Base-by-base conservation (phyloP, 2,888 invertebrate species). In the Melanargia galathea region DNA sequence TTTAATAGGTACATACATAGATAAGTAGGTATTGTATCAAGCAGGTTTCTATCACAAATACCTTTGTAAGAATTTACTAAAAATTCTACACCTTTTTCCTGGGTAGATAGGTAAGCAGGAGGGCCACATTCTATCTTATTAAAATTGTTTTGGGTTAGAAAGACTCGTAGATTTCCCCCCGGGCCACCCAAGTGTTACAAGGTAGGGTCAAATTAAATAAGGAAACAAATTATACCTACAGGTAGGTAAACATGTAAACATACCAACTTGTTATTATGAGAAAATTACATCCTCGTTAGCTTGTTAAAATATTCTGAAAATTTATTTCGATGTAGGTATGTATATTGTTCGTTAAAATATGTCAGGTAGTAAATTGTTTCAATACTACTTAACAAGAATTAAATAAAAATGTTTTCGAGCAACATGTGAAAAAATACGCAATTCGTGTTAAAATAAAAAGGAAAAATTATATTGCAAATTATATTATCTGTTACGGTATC, bases 141-240 rank as follows among this genome's bases (percentile, higher is more conserved):
- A 65, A 67, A 67, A 67, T 62, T 62, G 62, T 67, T 65, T 65
- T 56, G 57, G 56, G 65, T 52, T 65, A 60, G 60, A 65, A 60
- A 62, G 57, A 59, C 56, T 59, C 56, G 62, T 65, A 58, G 62
- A 67, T 67, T 62, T 67, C 65, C 67, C 65, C 13, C 22, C 1
- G 60, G 65, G 57, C 49, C 61, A 48, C 58, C 57, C 54, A 43
- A 45, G 49, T 38, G 49, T 13, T 30, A 45, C 51, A 48, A 61
- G 43, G 59, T 57, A 54, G 40, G 58, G 58, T 52, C 57, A 56
- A 49, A 18, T 56, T 64, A 52, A 48, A 65, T 63, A 46, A 60
- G 33, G n/a, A 48, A 48, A n/a, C 38, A 43, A 62, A 38, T 59
- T 18, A 26, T 24, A 18, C 24, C 1, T 48, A 33, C 16, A 52